Percentiles rank a stretch among this genome's conserved stretches.
phyloP scores from a whole-genome alignment of 2,888 invertebrate genomes.

The Drepanosiphum platanoidis region DNA sequence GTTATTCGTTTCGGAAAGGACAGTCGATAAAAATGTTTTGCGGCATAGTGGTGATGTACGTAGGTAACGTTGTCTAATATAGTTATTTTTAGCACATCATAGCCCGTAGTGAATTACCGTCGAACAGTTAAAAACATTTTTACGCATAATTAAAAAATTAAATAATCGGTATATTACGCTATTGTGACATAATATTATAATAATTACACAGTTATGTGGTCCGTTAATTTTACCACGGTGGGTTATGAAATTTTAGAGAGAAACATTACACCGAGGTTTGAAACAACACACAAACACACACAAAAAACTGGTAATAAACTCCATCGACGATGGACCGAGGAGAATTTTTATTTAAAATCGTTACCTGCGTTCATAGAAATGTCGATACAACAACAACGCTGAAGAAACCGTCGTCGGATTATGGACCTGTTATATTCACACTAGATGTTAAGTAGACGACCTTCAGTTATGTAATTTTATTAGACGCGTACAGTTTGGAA shows the following conservation, averaged over 20 bases:
- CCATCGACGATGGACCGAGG: background rate
- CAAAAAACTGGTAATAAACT: background rate
- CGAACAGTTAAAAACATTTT: no score
- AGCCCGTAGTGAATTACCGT: no score
- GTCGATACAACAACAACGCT: background rate
- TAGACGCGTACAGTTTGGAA: background rate
- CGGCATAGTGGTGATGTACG: no score
- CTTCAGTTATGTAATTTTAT: conserved; percentile 27
- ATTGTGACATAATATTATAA: background rate
- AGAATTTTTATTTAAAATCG: background rate
- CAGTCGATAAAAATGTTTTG: no score
- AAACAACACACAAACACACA: no score
- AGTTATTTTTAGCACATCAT: no score
- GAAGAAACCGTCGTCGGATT: background rate
- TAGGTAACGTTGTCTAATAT: no score
- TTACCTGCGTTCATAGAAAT: background rate
- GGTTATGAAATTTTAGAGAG: background rate
- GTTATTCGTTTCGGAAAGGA: no score
- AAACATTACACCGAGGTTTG: no score
- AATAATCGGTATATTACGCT: no score
- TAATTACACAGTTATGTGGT: background rate
- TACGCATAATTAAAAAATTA: no score
- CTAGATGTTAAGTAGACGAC: background rate
- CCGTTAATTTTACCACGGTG: background rate
- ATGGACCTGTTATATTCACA: background rate